Conservation (phyloP, 64 coral and sea anemone genomes). For the Dendronephthya gigantea region DNA sequence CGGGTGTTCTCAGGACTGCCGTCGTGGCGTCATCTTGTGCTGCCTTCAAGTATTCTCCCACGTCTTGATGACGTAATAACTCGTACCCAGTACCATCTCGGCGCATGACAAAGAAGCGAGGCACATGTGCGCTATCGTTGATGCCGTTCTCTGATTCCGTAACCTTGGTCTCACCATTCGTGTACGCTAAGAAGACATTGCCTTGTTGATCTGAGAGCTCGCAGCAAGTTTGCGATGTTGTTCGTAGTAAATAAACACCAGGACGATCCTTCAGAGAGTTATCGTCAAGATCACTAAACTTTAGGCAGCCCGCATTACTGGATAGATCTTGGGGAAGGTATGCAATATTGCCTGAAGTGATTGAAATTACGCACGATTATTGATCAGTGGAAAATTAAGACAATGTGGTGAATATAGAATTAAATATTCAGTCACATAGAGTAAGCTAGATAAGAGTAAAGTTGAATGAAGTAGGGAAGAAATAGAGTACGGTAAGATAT, state of each 20-base stretch:
- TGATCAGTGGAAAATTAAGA: not conserved
- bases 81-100: conserved; percentile 86
- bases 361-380: not conserved
- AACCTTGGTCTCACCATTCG: conserved; percentile 52
- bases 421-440: too few relatives aligned
- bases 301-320: not conserved
- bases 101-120: conserved; percentile 76
- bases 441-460: too few relatives aligned
- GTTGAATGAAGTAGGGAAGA: too few relatives aligned
- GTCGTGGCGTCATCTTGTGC: conserved; percentile 60
- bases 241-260: conserved; percentile 73
- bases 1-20: conserved; percentile 62
- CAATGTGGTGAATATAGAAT: not conserved
- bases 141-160: not conserved
- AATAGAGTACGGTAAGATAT: too few relatives aligned
- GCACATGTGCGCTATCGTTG: conserved; percentile 53
- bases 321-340: conserved; percentile 43
- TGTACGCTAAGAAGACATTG: conserved; percentile 49
- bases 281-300: not conserved
- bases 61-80: conserved; percentile 61
- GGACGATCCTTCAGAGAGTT: conserved; percentile 11
- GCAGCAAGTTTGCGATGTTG: conserved; percentile 59
- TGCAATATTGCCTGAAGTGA: conserved; percentile 50
- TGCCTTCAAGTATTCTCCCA: conserved; percentile 48
- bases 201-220: conserved; percentile 54